These are phyloP conservation scores for Agrypnia vestita DNA, from an alignment of 1,140 invertebrate species.

Conservation along the genomic window DNA sequence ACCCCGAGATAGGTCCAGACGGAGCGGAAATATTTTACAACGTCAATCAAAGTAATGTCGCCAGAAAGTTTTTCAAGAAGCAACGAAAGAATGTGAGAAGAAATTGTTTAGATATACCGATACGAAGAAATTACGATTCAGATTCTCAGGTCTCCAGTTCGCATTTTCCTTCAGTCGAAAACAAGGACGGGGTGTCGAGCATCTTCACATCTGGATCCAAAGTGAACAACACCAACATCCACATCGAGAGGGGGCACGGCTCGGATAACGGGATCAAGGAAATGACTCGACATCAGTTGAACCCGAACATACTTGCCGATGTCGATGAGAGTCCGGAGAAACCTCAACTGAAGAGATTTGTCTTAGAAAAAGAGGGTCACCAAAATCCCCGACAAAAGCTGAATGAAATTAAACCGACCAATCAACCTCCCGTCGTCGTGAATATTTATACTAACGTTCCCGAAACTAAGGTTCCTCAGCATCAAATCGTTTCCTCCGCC, in stretches of 20 bases:
- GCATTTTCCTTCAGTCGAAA: slow-evolving; percentile 71
- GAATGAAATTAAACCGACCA: slow-evolving; percentile 58
- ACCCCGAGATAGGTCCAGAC: slow-evolving; percentile 74
- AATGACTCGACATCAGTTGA: slow-evolving; percentile 65
- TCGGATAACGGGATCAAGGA: slow-evolving; percentile 73
- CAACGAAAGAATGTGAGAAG: slow-evolving; percentile 84
- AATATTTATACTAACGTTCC: slow-evolving; percentile 85
- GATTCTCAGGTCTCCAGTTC: slow-evolving; percentile 74
- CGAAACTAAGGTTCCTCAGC: slow-evolving; percentile 78
- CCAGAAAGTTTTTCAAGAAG: slow-evolving; percentile 93
- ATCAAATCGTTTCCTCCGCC: slow-evolving; percentile 71
- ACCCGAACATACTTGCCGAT: slow-evolving; percentile 78
- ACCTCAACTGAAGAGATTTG: slow-evolving; percentile 66
- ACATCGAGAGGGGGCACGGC: slow-evolving; percentile 75
- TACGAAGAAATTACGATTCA: slow-evolving; percentile 77
- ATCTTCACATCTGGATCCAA: slow-evolving; percentile 81
- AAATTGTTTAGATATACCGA: slow-evolving; percentile 81
- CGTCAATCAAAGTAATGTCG: slow-evolving; percentile 92
- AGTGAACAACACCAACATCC: slow-evolving; percentile 86
- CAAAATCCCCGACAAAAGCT: slow-evolving; percentile 61
- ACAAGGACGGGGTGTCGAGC: slow-evolving; percentile 75
- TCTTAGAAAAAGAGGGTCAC: slow-evolving; percentile 64
- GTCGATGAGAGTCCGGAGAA: slow-evolving; percentile 71
- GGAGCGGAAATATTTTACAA: slow-evolving; percentile 91
- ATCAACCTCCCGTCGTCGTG: slow-evolving; percentile 73